Evolutionary conservation across 2,888 invertebrate genomes (phyloP), one percentile per base, ranked within the genome.

Genomic region (Alloplasta piceator): DNA sequence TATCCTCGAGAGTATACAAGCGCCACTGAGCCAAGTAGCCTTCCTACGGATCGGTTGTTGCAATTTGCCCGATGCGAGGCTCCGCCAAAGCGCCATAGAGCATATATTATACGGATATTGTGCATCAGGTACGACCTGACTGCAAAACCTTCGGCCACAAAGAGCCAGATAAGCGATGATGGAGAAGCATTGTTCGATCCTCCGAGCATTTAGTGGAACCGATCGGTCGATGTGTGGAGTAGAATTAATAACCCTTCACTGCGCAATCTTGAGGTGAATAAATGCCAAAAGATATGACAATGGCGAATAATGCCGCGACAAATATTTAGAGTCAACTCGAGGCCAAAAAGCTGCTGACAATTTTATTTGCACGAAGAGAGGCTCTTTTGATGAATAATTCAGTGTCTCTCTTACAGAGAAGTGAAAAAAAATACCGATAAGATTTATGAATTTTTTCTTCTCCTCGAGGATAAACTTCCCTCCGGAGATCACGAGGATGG

Each of bases 1-100:
- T 82, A 82, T 78, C 71, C 78, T 74, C 78, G 74, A 78, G 78
- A 75, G 78, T 75, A 61, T 71, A 82, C 71, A 82, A 81, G 81
- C 81, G 74, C 74, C 55, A 52, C 81, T 78, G 78, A 82, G 81
- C 78, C 81, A 70, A 82, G 81, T 75, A 78, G 74, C 58, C 71
- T 26, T 56, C n/a, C 26, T 55, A 50, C n/a, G 52, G 81, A 61
- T 56, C 71, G 26, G 61, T 73, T 61, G 48, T 73, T 48, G 46
- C 55, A 48, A 50, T 26, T 26, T 26, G 58, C 48, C 39, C n/a
- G n/a, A n/a, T 41, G 38, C 64, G 10, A 55, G 67, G 71, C 64
- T 61, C 61, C 58, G 36, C n/a, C 10, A 60, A 63, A 66, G 52
- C 48, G 41, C 60, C 50, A 64, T 12, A 43, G 26, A 16, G 43